Evolutionary conservation across 2,888 invertebrate genomes (phyloP), one percentile per base, ranked within the genome.

Genomic region (Phyllotreta cruciferae): DNA sequence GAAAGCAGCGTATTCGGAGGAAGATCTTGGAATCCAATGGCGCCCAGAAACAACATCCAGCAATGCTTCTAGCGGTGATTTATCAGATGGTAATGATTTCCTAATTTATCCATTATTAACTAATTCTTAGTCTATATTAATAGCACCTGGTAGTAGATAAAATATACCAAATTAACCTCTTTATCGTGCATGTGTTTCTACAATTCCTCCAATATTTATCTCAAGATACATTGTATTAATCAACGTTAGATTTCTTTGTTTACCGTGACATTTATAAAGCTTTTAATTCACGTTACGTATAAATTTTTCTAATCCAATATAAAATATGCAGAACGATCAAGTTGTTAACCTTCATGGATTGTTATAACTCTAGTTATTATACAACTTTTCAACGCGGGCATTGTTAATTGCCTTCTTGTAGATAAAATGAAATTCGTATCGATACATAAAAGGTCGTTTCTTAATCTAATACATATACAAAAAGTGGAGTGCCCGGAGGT

Each of bases 1-100:
- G 94, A 93, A 93, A 81, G 91, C 91, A 64, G 92, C 92, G 6
- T 84, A 88, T 71, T 85, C 86, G 62, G 87, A 87, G 68, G 82
- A 83, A 50, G 79, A 81, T 55, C 71, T 80, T 24, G 71, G 73
- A 9, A 78, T 81, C 72, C 85, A 86, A 79, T 82, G 87, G 82
- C 68, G 77, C 41, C 78, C 79, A 10, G 79, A 80, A 72, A 76
- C 76, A 3, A 71, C 76, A 0, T 78, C 80, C 1, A 79, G 78
- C 63, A 81, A 79, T 57, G 79, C 84, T 49, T 86, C 87, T 1
- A 85, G 85, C 71, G 87, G 88, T 63, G 90, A 90, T 73, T 85
- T 87, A 79, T 89, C 89, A 69, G 90, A 91, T 76, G 90, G 90
- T 90, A 78, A 82, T 85, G 80, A 41, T 42, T 57, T 35, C n/a